Conservation (phyloP, 2,888 invertebrate genomes). For the Drosophila leonis region DNA sequence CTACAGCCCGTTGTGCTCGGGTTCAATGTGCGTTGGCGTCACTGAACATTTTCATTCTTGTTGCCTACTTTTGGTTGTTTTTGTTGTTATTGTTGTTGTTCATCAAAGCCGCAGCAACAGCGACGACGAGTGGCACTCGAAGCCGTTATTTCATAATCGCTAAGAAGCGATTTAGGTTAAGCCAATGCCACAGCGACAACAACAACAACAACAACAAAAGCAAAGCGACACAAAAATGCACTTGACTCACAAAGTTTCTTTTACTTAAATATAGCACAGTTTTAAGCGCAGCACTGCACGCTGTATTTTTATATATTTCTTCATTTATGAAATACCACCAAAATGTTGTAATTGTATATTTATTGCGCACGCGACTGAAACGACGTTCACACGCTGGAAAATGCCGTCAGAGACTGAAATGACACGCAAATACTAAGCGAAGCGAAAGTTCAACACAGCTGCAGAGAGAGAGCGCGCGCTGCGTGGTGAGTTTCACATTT, state of each 20-base stretch:
- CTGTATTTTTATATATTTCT: background rate
- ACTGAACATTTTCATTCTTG: slow-evolving; percentile 13
- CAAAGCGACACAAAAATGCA: background rate
- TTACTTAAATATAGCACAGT: slow-evolving; percentile 24
- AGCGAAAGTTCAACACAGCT: slow-evolving; percentile 33
- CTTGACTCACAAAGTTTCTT: background rate
- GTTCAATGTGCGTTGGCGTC: slow-evolving; percentile 49
- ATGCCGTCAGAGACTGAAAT: slow-evolving; percentile 72
- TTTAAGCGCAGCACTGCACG: slow-evolving; percentile 9
- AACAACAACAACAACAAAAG: slow-evolving; percentile 17
- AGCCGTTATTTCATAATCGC: slow-evolving; percentile 73
- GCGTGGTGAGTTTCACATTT: slow-evolving; percentile 61
- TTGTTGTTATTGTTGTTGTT: slow-evolving; percentile 10
- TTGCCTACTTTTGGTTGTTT: slow-evolving; percentile 17
- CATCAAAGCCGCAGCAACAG: slow-evolving; percentile 30
- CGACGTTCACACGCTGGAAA: slow-evolving; percentile 57
- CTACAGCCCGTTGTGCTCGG: slow-evolving; percentile 4
- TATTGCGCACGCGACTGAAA: slow-evolving; percentile 26
- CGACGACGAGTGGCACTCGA: slow-evolving; percentile 21
- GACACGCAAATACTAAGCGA: slow-evolving; percentile 27
- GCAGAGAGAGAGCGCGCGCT: slow-evolving; percentile 5
- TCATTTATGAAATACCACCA: slow-evolving; percentile 23
- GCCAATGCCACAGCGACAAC: slow-evolving; percentile 24
- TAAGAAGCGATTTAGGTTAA: slow-evolving; percentile 56
- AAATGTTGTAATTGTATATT: slow-evolving; percentile 32